Base-by-base conservation (phyloP, 2,888 invertebrate genomes). In the Luperina testacea region DNA sequence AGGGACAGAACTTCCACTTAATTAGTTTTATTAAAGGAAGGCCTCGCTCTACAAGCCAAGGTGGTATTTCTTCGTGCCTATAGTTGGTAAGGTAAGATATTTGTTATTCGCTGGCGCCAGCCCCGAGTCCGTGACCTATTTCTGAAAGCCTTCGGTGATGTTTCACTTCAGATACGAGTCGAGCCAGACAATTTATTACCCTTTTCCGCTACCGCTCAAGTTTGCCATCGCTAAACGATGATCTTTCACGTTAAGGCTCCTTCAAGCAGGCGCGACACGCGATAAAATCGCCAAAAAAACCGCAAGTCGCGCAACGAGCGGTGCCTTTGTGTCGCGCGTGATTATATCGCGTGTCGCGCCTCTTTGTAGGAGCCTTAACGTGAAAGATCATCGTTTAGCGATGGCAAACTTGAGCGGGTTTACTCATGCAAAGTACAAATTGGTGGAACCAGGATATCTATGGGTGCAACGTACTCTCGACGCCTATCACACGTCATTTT, bases 71-170 rank as follows among this genome's bases (percentile, higher is more conserved):
- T 84, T 72, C 42, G 73, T 79, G 74, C 75, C 64, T 80, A 77
- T 77, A 79, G 78, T 59, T 67, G 75, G 77, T 82, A 80, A 77
- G 83, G 78, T 82, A 82, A 82, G 81, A 90, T 90, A 92, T 91
- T 90, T 89, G 90, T 89, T 91, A 90, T 91, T 90, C 81, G 88
- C 86, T 80, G 87, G 84, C 88, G 87, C 82, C 91, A 92, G 91
- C 94, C 88, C 68, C 45, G 77, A 84, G 85, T 77, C 88, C 95
- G 88, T 95, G 95, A 95, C 96, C 95, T 86, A 94, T 91, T 93
- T 95, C 82, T 88, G 81, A 85, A 90, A 92, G 92, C 93, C 93
- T 93, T 92, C 90, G 86, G 84, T 90, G 94, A 94, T 94, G 91
- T 89, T 92, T 89, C 89, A 88, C 91, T 89, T 91, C 88, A 92